Base-by-base conservation (phyloP, 2,888 invertebrate genomes). In the Cataglyphis albicans region DNA sequence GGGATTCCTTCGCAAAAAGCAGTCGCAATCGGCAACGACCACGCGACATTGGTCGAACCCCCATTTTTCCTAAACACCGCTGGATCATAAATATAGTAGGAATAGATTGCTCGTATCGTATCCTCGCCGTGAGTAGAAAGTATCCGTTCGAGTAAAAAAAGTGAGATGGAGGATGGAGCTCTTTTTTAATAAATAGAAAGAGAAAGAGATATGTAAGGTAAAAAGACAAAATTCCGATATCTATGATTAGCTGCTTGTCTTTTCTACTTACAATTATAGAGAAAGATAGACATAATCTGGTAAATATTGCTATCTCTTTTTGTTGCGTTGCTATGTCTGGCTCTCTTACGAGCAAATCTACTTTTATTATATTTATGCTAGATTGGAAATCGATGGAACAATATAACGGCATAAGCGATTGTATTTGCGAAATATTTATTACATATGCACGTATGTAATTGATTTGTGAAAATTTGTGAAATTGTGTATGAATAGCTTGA, bases 1-100 rank as follows among this genome's bases (percentile, higher is more conserved):
- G 57, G 32, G 18, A 61, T 80, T 70, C 70, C 68, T 70, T 59
- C 59, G 44, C 59, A 52, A 67, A 67, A 59, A 63, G 41, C 44
- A 59, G 5, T 41, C 29, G n/a, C 76, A 67, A 75, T 65, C 15
- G 38, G 25, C n/a, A 76, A 21, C 55, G 29, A 55, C 25, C 12
- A 55, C 64, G 35, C n/a, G n/a, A 64, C 21, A 57, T 38, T 18
- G 12, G 38, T 41, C n/a, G 7, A 21, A n/a, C 12, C 18, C 18
- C 21, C 5, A 52, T 55, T 76, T 65, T 65, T 38, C 35, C 25
- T 38, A 32, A 75, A 44, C 5, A 41, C 15, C 25, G 57, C 29
- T 32, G 18, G 32, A 61, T 18, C 32, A 29, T 29, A 32, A 18
- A 32, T 55, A 7, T 6, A 61, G 15, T 29, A 29, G 32, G 18